These are phyloP conservation scores for Oncopodura yosiiana DNA, from an alignment of 1,140 invertebrate species.

Conservation along the genomic window DNA sequence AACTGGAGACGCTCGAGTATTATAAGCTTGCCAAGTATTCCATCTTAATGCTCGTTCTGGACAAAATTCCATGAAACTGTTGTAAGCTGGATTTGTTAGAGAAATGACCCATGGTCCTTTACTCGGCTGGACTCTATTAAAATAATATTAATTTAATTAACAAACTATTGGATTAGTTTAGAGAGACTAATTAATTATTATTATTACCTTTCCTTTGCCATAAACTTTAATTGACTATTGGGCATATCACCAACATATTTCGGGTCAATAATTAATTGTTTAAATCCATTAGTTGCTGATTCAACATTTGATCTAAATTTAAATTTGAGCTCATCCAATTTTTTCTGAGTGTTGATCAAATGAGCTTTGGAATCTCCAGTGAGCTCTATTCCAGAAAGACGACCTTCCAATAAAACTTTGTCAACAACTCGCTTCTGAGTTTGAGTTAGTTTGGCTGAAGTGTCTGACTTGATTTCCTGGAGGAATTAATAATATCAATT, in stretches of 20 bases:
- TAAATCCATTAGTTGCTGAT: conserved; percentile 52
- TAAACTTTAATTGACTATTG: conserved; percentile 52
- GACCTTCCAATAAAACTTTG: conserved; percentile 70
- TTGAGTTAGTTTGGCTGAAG: conserved; percentile 47
- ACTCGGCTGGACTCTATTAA: conserved; percentile 41
- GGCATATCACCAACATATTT: conserved; percentile 63
- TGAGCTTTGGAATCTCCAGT: conserved; percentile 40
- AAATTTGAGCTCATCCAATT: conserved; percentile 46
- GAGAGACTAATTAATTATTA: too few species aligned
- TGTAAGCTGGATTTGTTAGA: conserved; percentile 57
- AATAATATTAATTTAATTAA: background rate
- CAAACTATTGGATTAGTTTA: conserved; percentile 5
- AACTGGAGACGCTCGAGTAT: conserved; percentile 56
- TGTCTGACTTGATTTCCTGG: conserved; percentile 45
- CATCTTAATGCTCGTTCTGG: conserved; percentile 61
- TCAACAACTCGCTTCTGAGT: conserved; percentile 60
- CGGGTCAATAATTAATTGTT: conserved; percentile 55
- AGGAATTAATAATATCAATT: conserved; percentile 30
- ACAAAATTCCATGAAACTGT: conserved; percentile 69
- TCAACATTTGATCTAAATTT: conserved; percentile 55
- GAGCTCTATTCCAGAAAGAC: conserved; percentile 62
- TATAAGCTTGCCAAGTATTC: conserved; percentile 70
- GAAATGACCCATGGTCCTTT: conserved; percentile 69
- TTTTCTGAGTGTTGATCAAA: conserved; percentile 43
- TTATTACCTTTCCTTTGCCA: conserved; percentile 51